Percentiles rank a stretch among this genome's conserved stretches.
These are phyloP conservation scores for Stomatorhinus walkeri DNA, from an alignment of 2,797 vertebrate species.

Conservation along the genomic window DNA sequence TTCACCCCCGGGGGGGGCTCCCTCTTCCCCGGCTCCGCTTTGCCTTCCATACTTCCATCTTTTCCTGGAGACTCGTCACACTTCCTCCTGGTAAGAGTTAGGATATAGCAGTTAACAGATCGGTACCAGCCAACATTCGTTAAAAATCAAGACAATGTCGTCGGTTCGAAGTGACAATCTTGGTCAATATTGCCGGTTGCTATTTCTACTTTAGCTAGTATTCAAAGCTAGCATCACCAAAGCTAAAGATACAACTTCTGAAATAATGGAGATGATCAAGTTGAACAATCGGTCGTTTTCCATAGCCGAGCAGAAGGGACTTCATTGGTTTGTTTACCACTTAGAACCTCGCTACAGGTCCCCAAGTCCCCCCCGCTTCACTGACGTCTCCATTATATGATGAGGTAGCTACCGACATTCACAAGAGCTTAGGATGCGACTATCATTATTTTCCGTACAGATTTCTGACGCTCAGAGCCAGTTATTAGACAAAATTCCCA, in stretches of 20 bases:
- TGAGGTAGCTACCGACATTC: neutral
- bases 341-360: neutral
- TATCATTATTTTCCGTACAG: neutral
- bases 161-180: neutral
- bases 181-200: neutral
- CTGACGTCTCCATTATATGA: neutral
- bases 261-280: neutral
- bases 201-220: neutral
- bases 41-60: conserved; percentile 59
- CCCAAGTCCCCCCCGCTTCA: neutral
- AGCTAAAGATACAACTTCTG: neutral
- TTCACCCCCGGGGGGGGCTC: conserved; percentile 51
- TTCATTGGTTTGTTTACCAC: neutral
- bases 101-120: neutral
- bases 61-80: conserved; percentile 59
- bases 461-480: neutral
- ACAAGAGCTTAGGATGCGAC: neutral
- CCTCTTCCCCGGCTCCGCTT: conserved; percentile 52
- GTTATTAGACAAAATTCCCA: neutral
- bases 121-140: neutral
- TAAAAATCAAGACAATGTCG: neutral
- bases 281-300: neutral
- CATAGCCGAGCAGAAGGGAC: neutral
- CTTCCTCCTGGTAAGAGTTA: conserved; percentile 57
- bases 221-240: neutral